These are phyloP conservation scores for Hypena proboscidalis DNA, from an alignment of 2,888 invertebrate genomes.

Conservation along the genomic window DNA sequence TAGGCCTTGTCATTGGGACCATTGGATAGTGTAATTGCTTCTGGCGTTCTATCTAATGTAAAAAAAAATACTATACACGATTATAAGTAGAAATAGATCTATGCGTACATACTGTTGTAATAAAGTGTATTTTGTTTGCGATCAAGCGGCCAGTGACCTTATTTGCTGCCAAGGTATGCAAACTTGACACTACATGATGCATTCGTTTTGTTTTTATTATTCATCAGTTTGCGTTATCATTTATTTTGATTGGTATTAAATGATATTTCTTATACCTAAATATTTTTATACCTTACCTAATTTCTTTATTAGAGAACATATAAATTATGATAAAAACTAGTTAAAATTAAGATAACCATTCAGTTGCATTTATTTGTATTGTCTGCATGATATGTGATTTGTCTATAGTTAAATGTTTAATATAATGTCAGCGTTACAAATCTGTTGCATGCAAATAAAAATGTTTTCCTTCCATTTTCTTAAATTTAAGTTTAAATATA, in stretches of 20 bases:
- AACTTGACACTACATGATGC: conserved; percentile 35
- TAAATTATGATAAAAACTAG: neutral
- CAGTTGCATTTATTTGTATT: conserved; percentile 30
- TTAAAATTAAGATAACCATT: conserved; percentile 3
- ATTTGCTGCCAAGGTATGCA: conserved; percentile 86
- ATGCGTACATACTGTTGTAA: conserved; percentile 20
- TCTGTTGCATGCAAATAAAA: conserved; percentile 6
- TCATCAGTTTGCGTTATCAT: conserved; percentile 19
- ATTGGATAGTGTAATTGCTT: no score
- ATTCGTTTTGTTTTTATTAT: conserved; percentile 28
- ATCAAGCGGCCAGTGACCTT: conserved; percentile 82
- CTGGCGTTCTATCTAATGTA: no score
- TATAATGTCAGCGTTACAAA: neutral
- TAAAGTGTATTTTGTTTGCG: conserved; percentile 73
- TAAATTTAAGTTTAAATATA: no score
- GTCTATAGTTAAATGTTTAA: conserved; percentile 9
- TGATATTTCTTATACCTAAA: no score
- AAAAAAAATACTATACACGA: no score
- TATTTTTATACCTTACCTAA: conserved; percentile 2
- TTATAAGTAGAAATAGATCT: no score
- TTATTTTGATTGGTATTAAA: conserved; percentile 18
- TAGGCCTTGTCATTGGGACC: no score
- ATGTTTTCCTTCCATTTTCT: neutral
- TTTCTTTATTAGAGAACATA: neutral
- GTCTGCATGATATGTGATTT: conserved; percentile 39